A percentile compares a stretch with the other conserved stretches of the same genome.
phyloP scores from a whole-genome alignment of 2,888 invertebrate species.

The Disparrhopalites patrizii region DNA sequence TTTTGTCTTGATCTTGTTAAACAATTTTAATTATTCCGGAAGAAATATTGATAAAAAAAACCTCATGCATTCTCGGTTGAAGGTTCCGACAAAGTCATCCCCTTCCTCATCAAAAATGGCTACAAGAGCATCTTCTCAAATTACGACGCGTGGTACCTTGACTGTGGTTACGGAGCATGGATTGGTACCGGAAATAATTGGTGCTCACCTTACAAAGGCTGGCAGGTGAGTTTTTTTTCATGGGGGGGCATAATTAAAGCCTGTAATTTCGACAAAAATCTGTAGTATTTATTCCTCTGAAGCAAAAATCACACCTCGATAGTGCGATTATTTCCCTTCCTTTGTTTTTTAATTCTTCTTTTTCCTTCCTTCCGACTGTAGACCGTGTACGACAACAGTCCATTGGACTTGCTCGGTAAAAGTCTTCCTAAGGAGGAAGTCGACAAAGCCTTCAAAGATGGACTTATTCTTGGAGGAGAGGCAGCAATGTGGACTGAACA shows the following conservation, averaged over 20 bases:
- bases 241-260: too few relatives aligned
- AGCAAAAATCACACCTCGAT: too few relatives aligned
- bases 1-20: too few relatives aligned
- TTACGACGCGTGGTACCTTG: constrained; percentile 79
- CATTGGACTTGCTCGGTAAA: constrained; percentile 56
- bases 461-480: constrained; percentile 64
- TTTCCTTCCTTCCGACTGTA: constrained; percentile 16
- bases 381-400: constrained; percentile 70
- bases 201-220: constrained; percentile 86
- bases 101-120: constrained; percentile 65
- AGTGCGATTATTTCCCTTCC: too few relatives aligned
- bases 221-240: constrained; percentile 58
- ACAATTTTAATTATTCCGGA: too few relatives aligned
- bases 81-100: too few relatives aligned
- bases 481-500: constrained; percentile 85
- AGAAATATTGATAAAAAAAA: neutral
- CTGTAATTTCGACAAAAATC: neutral
- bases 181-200: constrained; percentile 76
- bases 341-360: too few relatives aligned
- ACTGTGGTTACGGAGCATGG: constrained; percentile 83
- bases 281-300: neutral
- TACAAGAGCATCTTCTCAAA: constrained; percentile 77
- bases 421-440: constrained; percentile 29
- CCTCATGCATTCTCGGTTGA: neutral
- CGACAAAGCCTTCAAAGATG: constrained; percentile 29